A percentile compares a stretch with the other conserved stretches of the same genome.
Conservation (phyloP, 2,113 vertebrate genomes). For the Ifrita kowaldi region DNA sequence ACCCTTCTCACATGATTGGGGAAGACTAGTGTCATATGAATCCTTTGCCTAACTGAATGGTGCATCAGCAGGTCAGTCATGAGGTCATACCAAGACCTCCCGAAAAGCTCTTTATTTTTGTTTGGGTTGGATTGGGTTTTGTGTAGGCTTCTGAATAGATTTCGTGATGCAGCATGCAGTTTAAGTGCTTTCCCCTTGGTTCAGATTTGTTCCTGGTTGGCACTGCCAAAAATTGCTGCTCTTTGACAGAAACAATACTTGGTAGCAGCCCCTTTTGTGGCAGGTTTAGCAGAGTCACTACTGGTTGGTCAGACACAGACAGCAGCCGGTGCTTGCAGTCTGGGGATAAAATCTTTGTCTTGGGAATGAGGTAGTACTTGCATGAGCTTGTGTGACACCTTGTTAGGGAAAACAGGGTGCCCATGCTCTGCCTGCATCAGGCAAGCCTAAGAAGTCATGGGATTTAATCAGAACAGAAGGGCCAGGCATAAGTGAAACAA, state of each 20-base stretch:
- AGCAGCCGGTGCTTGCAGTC: neutral
- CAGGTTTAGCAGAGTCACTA: neutral
- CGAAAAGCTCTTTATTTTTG: neutral
- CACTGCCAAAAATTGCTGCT: neutral
- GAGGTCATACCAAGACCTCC: constrained; percentile 19
- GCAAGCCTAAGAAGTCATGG: neutral
- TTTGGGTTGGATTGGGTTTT: constrained; percentile 2
- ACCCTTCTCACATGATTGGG: constrained; percentile 12
- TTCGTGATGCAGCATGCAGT: neutral
- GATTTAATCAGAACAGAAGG: neutral
- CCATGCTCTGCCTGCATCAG: neutral
- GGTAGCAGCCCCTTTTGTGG: neutral
- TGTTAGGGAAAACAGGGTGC: neutral
- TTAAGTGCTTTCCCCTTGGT: neutral
- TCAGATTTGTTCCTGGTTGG: neutral
- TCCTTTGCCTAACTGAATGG: neutral
- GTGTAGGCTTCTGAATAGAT: neutral
- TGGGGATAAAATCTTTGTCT: neutral
- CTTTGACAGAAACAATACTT: neutral
- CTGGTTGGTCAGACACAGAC: neutral
- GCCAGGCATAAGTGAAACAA: neutral
- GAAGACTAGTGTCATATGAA: neutral
- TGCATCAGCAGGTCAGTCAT: constrained; percentile 27
- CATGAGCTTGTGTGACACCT: neutral
- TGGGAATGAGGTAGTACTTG: neutral